Percentiles rank a stretch among this genome's conserved stretches.
phyloP scores from a whole-genome alignment of 2,888 invertebrate species.

The Blastobasis adustella region DNA sequence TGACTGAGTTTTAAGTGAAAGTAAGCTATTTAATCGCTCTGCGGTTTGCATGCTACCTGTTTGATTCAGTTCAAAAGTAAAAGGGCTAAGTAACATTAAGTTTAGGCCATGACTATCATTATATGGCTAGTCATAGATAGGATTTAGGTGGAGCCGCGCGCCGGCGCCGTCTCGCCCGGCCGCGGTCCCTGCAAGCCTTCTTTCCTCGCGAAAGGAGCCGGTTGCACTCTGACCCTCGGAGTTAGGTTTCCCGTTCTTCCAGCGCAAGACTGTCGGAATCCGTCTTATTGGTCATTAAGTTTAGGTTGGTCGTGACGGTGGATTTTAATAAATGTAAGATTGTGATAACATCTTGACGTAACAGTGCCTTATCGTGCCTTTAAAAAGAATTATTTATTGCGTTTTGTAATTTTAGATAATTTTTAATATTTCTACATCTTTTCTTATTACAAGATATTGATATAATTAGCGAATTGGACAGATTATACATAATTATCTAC shows the following conservation, averaged over 20 bases:
- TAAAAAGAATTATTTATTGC: conserved; percentile 62
- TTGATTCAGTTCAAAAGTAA: conserved; percentile 16
- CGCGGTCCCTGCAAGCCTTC: conserved; percentile 47
- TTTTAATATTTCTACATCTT: conserved; percentile 57
- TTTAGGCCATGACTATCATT: conserved; percentile 33
- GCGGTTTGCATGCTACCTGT: conserved; percentile 7
- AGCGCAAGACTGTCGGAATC: conserved; percentile 57
- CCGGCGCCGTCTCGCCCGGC: conserved; percentile 10
- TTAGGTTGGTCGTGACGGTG: conserved; percentile 23
- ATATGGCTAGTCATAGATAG: conserved; percentile 40
- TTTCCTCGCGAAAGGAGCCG: conserved; percentile 56
- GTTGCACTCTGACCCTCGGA: conserved; percentile 39
- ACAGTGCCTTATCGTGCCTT: conserved; percentile 73
- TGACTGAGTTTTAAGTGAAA: background rate
- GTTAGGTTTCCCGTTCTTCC: conserved; percentile 58
- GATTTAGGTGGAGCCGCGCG: conserved; percentile 11
- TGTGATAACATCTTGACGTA: conserved; percentile 71
- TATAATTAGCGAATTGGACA: conserved; percentile 47
- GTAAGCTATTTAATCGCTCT: background rate
- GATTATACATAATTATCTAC: conserved; percentile 46
- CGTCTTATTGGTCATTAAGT: conserved; percentile 27
- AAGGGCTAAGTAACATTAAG: conserved; percentile 21
- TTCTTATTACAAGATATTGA: conserved; percentile 51
- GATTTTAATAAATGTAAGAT: conserved; percentile 46
- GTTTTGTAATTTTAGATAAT: conserved; percentile 60